Conservation (phyloP, 2,888 invertebrate species). For the Epiblema foenella region DNA sequence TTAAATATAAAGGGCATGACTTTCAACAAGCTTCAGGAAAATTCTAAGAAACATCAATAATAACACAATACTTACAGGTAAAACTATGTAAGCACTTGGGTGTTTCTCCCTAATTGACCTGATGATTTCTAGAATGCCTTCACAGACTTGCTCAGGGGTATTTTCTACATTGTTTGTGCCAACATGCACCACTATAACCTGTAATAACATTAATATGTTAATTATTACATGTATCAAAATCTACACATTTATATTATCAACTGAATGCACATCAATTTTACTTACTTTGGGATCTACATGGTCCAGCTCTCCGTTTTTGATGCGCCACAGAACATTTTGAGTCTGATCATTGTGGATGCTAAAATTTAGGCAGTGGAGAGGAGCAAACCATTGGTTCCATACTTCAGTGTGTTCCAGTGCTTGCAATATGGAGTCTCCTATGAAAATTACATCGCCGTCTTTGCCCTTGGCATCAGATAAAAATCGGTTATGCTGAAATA, state of each 20-base stretch:
- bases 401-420: slow-evolving; percentile 92
- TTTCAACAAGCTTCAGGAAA: too few relatives aligned
- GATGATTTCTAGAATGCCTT: slow-evolving; percentile 92
- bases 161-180: slow-evolving; percentile 95
- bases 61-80: slow-evolving; percentile 87
- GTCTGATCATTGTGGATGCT: slow-evolving; percentile 95
- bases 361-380: slow-evolving; percentile 95
- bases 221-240: slow-evolving; percentile 6
- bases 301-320: slow-evolving; percentile 95
- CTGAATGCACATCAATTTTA: slow-evolving; percentile 12
- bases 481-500: slow-evolving; percentile 92
- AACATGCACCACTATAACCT: slow-evolving; percentile 94
- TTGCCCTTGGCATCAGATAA: slow-evolving; percentile 93
- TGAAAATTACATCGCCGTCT: slow-evolving; percentile 96
- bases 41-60: background rate
- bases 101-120: slow-evolving; percentile 90
- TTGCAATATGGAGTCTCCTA: slow-evolving; percentile 95
- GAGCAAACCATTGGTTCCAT: slow-evolving; percentile 96
- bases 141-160: slow-evolving; percentile 91
- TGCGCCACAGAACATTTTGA: slow-evolving; percentile 95
- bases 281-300: slow-evolving; percentile 93
- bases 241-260: background rate
- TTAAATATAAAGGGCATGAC: too few relatives aligned
- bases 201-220: slow-evolving; percentile 51
- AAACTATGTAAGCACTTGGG: slow-evolving; percentile 91